Base-by-base conservation (phyloP, 2,797 vertebrate species). In the Cirrhinus molitorella region DNA sequence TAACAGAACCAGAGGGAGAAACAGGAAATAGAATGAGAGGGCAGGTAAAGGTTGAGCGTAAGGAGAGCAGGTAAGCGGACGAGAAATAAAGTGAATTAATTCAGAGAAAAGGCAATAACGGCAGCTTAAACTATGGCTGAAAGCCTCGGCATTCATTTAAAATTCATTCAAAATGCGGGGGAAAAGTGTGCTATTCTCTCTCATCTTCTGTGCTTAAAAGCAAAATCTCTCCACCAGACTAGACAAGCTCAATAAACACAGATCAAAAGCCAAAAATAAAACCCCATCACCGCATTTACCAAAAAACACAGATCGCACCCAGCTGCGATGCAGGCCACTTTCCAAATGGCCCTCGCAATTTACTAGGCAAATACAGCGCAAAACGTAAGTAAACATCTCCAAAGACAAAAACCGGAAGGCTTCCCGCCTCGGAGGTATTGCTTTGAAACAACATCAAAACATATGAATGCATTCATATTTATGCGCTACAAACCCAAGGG, bases 391-490 rank as follows among this genome's bases (percentile, higher is more conserved):
- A 83, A 71, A 89, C 70, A 88, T 59, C 57, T 57, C 59, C 80
- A 63, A 78, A 87, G 73, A 88, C 76, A 89, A 84, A 82, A 79
- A 72, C 79, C 23, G 79, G 49, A 87, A 88, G 79, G 37, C 79
- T 82, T 74, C 23, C 51, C 77, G 87, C 82, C 91, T 82, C 77
- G 17, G 87, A 88, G 89, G 88, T 88, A 87, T 63, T 86, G 86
- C 89, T 91, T 89, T 91, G 88, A 93, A 75, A 92, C 87, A 88
- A 88, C 89, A 90, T 90, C 86, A 91, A 89, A 90, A 89, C n/a
- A 51, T 59, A 89, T 85, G 37, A 88, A 87, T 81, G 87, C 80
- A 83, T 91, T 93, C 67, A 67, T 86, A 90, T 91, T 91, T 88
- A 89, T 88, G 85, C 73, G 13, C 51, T 45, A 59, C 63, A 80